phyloP scores from a whole-genome alignment of 2,113 vertebrate genomes.

The Furnarius figulus region DNA sequence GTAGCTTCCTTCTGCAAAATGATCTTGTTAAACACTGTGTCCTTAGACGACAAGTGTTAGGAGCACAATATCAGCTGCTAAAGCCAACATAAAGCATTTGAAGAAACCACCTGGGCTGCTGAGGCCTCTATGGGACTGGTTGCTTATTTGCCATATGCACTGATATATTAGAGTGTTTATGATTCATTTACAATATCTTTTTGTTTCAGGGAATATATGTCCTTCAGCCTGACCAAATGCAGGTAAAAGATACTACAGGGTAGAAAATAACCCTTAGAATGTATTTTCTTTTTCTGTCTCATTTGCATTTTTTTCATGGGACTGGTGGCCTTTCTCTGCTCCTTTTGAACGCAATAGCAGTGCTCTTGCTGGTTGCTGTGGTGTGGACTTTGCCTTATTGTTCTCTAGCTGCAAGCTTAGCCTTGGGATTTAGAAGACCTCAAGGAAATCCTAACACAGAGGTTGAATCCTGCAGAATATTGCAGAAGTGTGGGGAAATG shows the following conservation, averaged over 20 bases:
- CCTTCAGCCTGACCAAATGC: slow-evolving; percentile 95
- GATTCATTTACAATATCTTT: slow-evolving; percentile 45
- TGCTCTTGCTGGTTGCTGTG: neutral
- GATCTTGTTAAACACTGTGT: neutral
- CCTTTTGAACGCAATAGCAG: neutral
- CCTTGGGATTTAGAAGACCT: neutral
- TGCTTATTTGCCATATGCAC: neutral
- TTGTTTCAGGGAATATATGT: slow-evolving; percentile 84
- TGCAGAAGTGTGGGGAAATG: neutral
- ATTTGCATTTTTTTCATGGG: neutral
- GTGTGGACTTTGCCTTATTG: neutral
- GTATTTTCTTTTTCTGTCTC: neutral
- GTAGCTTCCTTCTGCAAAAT: neutral
- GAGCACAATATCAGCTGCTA: neutral
- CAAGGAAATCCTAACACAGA: neutral
- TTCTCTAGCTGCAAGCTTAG: neutral
- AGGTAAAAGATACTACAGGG: slow-evolving; percentile 75
- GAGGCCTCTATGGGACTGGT: neutral
- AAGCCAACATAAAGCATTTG: neutral
- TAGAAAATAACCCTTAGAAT: neutral
- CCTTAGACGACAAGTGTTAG: neutral
- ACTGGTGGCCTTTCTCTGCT: neutral
- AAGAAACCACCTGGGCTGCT: neutral
- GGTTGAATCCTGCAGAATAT: neutral
- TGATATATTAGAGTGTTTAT: neutral